Conservation (phyloP, 2,113 vertebrate species). For the Datnioides undecimradiatus region DNA sequence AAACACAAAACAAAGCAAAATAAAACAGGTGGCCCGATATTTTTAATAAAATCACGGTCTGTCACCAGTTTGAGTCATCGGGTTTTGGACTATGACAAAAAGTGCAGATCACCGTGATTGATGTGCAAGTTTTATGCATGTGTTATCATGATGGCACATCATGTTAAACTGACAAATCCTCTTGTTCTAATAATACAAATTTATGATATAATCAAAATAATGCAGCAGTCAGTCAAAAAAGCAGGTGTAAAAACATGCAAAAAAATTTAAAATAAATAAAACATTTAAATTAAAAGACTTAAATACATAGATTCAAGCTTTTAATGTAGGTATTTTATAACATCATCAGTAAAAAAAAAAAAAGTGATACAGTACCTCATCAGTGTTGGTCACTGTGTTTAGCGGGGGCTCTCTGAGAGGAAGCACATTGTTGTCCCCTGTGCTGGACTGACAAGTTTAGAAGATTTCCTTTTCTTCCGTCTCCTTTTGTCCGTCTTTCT, state of each 20-base stretch:
- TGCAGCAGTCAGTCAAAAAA: too few relatives aligned
- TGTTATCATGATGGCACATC: too few relatives aligned
- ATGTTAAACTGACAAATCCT: too few relatives aligned
- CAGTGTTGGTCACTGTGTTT: not conserved
- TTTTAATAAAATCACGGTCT: not conserved
- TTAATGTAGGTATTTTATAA: not conserved
- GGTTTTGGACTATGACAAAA: not conserved
- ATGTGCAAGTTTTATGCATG: too few relatives aligned
- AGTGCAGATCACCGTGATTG: not conserved
- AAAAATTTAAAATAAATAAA: too few relatives aligned
- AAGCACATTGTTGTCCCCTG: slow-evolving; percentile 41
- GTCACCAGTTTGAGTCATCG: slow-evolving; percentile 8
- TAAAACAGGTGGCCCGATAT: not conserved
- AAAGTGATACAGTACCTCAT: slow-evolving; percentile 50
- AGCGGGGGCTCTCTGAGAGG: slow-evolving; percentile 7
- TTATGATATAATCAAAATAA: too few relatives aligned
- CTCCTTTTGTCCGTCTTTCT: slow-evolving; percentile 19
- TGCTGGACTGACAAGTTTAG: slow-evolving; percentile 19
- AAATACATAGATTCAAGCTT: not conserved
- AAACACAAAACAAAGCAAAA: not conserved
- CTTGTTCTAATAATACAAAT: not conserved
- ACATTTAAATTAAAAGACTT: too few relatives aligned
- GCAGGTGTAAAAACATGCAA: too few relatives aligned
- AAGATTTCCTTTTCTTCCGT: slow-evolving; percentile 24
- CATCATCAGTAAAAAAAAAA: not conserved